Evolutionary conservation across 1,140 invertebrate species (phyloP), one percentile per base, ranked within the genome.

Genomic region (Gryllus bimaculatus): DNA sequence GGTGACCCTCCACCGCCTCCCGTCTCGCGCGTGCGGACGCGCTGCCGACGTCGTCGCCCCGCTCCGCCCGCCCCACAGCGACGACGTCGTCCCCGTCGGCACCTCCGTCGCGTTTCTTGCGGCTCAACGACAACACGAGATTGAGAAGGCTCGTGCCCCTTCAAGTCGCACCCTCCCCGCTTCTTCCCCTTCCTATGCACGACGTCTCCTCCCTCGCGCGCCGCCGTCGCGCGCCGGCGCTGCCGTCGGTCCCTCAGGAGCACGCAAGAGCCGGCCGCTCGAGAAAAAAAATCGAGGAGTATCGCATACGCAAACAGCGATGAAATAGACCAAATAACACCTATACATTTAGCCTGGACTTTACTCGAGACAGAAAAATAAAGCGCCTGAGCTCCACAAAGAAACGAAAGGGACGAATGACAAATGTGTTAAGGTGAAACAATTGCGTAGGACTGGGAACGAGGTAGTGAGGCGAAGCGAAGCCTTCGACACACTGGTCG

Each of bases 361-460:
- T 66, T 66, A 3, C 18, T 2, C 10, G 54, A 66, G 54, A 18
- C 54, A 13, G 18, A 66, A 66, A 66, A 66, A 10, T 66, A 66
- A 66, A 66, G 10, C 10, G 18, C 54, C 54, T 7, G 54, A 7
- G 18, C 54, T 3, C 3, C 54, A 3, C 54, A 13, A 18, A 66
- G 7, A 66, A 13, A 15, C 49, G 49, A 66, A 18, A 66, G 7
- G 18, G 18, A 66, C 54, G 54, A 66, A 66, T 66, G 54, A 66
- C 54, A 66, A 66, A 66, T 66, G 54, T 66, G 54, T 66, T 66
- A 66, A 66, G 54, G 54, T 66, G 54, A 66, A 66, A 66, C 54
- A 66, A 66, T 66, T 66, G 54, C 54, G 7, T 13, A 7, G 54
- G 10, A 7, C 26, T 66, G 54, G 10, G 18, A 10, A 66, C 10